Evolutionary conservation across 2,888 invertebrate genomes (phyloP), one percentile per base, ranked within the genome.

Genomic region (Noctua fimbriata): DNA sequence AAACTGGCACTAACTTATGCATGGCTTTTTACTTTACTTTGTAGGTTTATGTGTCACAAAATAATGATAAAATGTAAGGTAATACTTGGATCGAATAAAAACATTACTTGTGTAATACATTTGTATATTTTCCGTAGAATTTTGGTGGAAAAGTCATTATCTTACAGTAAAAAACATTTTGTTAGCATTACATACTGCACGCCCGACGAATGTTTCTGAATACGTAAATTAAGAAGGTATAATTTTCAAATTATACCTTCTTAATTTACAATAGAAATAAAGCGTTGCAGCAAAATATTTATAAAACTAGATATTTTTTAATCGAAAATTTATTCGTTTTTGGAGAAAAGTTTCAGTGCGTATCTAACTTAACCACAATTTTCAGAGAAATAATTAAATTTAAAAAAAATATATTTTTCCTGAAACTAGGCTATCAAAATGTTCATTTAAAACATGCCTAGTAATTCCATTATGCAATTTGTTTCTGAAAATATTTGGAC

Each of bases 1-100:
- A 16, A 58, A 65, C 63, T 82, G 60, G 5, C 44, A 49, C 69
- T 86, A 65, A 86, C 71, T 44, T 82, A 82, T 70, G 67, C 86
- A 63, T 69, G 28, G 28, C 41, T 69, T 82, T 85, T 85, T 71
- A 58, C 58, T 55, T 79, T 44, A 55, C 28, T 58, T 73, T 32
- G 32, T 10, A 81, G 58, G 16, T 58, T 28, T 47, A 52, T 73
- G 18, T 52, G n/a, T 44, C 60, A 52, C 32, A 7, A 21, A 36
- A 36, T 36, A 36, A 52, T 72, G 18, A 60, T 58, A n/a, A 24
- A 58, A 60, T 24, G 3, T 49, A n/a, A 9, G 32, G 18, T 28
- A 14, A 14, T 14, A 18, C 36, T 14, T 7, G 12, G 49, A 36
- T 47, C 10, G 36, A 24, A 14, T 78, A 60, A n/a, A 80, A 71